Base-by-base conservation (phyloP, 2,113 vertebrate genomes). In the Neolamprologus sp. region DNA sequence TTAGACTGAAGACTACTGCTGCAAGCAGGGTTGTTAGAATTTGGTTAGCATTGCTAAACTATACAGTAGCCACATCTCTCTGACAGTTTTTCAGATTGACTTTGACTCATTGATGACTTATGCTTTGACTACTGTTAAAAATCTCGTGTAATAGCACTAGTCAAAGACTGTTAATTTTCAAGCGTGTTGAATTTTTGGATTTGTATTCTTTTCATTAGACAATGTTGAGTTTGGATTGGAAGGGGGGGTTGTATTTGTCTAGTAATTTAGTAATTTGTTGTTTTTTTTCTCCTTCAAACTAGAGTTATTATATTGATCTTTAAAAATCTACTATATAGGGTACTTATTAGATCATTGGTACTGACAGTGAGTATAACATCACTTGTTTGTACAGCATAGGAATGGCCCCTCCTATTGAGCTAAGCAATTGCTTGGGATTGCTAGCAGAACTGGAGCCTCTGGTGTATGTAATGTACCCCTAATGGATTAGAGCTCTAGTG, bases 401-500 rank as follows among this genome's bases (percentile, higher is more conserved):
- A 92, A 84, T 51, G 84, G 84, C 53, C 60, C 60, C 71, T 30
- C 73, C 86, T 81, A 85, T 83, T 71, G 87, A 85, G 88, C 87
- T 81, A 63, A 89, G 85, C 88, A 86, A 81, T 92, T 87, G 81
- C n/a, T 89, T 78, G 83, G 83, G 84, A 80, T 90, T 89, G 83
- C 82, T 57, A 21, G 86, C 83, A 80, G 86, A 1, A 23, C 91
- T 88, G 85, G 85, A 91, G 87, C 80, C 75, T 92, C 86, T 73
- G 82, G 83, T 93, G 91, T 93, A 84, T 93, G 91, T 91, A 95
- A 95, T 92, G 89, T 89, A 91, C 91, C 91, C 90, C 54, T 94
- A 89, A 91, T 92, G 93, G 92, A 94, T 94, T 91, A 92, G 81
- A 57, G 87, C 88, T 92, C 82, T 93, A 89, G 91, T 93, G 94